Percentiles rank a stretch among this genome's conserved stretches.
These are phyloP conservation scores for Sylvilagus floridanus DNA, from an alignment of 2,797 vertebrate species.

Conservation along the genomic window DNA sequence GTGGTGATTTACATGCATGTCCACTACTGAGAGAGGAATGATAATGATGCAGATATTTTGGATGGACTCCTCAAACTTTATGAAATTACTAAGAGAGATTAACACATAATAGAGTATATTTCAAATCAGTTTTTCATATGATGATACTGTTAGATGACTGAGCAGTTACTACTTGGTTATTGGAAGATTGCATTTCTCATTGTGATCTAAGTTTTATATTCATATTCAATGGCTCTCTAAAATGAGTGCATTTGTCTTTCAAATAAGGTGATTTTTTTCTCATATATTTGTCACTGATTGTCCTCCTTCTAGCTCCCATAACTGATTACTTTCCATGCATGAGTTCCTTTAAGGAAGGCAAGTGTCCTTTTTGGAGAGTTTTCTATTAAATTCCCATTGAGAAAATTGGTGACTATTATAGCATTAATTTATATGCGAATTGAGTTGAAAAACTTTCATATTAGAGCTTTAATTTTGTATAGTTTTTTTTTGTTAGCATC, in stretches of 20 bases:
- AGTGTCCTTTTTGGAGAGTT: neutral
- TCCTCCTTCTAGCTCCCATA: neutral
- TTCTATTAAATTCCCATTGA: constrained; percentile 23
- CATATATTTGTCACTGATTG: neutral
- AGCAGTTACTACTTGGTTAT: neutral
- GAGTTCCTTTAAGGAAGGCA: constrained; percentile 38
- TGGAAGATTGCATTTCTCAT: neutral
- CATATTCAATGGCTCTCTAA: neutral
- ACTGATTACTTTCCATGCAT: constrained; percentile 39
- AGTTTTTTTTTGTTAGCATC: neutral
- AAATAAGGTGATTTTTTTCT: neutral
- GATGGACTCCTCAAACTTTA: neutral
- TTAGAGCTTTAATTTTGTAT: neutral
- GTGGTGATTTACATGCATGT: neutral
- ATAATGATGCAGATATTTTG: neutral
- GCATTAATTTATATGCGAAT: neutral
- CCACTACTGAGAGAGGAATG: neutral
- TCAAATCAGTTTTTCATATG: constrained; percentile 11
- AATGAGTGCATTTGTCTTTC: neutral
- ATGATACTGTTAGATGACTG: neutral
- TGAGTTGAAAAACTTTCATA: constrained; percentile 62
- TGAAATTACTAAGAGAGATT: neutral
- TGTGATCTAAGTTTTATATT: neutral
- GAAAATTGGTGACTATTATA: constrained; percentile 38
- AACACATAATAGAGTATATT: neutral